phyloP scores from a whole-genome alignment of 2,113 vertebrate genomes.

The Melanerpes formicivorus region DNA sequence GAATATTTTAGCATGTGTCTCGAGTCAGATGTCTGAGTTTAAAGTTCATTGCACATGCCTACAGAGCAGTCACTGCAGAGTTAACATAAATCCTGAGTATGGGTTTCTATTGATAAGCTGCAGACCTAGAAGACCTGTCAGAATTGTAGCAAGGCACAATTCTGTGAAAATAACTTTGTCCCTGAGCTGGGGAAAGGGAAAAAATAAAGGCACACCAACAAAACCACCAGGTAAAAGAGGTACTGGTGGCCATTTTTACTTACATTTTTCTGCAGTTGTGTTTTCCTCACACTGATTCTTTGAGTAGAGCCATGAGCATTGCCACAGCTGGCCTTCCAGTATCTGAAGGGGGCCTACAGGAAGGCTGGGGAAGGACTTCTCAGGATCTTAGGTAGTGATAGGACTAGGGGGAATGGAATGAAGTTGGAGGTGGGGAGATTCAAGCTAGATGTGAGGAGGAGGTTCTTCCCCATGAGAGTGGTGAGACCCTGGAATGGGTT shows the following conservation, averaged over 20 bases:
- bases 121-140: neutral
- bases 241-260: neutral
- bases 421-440: too few relatives aligned
- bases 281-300: neutral
- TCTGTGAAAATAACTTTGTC: conserved; percentile 12
- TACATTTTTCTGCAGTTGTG: neutral
- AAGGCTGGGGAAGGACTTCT: too few relatives aligned
- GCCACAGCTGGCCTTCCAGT: neutral
- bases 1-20: neutral
- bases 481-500: too few relatives aligned
- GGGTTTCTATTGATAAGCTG: conserved; percentile 3
- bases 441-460: too few relatives aligned
- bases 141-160: neutral
- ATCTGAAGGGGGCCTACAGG: too few relatives aligned
- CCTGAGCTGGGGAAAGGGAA: neutral
- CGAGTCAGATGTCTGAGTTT: neutral
- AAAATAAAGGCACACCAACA: too few relatives aligned
- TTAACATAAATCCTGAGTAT: neutral
- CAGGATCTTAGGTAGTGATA: too few relatives aligned
- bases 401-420: too few relatives aligned
- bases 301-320: neutral
- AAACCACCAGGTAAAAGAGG: neutral
- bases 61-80: neutral
- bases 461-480: too few relatives aligned
- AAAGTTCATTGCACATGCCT: neutral